Evolutionary conservation across 2,797 vertebrate genomes (phyloP), one percentile per base, ranked within the genome.

Genomic region (Hypotaenidia okinawae): DNA sequence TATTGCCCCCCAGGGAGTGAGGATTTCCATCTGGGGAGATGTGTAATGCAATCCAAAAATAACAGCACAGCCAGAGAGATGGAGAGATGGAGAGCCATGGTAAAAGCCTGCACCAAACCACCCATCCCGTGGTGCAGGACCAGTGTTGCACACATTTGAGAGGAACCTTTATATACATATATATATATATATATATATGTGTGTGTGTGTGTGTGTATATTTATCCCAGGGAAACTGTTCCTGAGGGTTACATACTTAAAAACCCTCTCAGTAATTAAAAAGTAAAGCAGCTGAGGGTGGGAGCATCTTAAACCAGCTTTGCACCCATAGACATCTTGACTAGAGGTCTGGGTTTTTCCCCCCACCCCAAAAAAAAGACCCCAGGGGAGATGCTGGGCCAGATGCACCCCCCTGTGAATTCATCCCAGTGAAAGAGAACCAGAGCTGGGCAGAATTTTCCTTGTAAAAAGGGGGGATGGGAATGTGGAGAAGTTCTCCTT

Each of bases 21-120:
- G 45, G 51, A 66, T 97, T 95, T 94, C 93, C 82, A 90, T 82
- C 90, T 91, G 94, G 96, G 95, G 92, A 92, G 84, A 94, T 27
- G 27, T 95, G 98, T 95, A 98, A 98, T 35, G 57, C 75, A 97
- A 98, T 96, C 96, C 94, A 96, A 97, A 94, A 97, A 96, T 92
- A 98, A 97, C 96, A 98, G 57, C 8, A 0, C 0, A 3, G 63
- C 73, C 9, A 3, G n/a, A 22, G 62, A 52, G 24, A 10, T 3
- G 59, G 52, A 51, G 70, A 86, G 61, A 73, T 2, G 35, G 91
- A 66, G 58, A 18, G 18, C 1, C 2, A 13, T 1, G 10, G 66
- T 16, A 24, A 93, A 93, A 52, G 16, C 18, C 58, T 52, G 28
- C 39, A 13, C 55, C 5, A 1, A 35, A 83, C 41, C 37, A n/a